Conservation (phyloP, 2,797 vertebrate species). For the Cottoperca gobio region DNA sequence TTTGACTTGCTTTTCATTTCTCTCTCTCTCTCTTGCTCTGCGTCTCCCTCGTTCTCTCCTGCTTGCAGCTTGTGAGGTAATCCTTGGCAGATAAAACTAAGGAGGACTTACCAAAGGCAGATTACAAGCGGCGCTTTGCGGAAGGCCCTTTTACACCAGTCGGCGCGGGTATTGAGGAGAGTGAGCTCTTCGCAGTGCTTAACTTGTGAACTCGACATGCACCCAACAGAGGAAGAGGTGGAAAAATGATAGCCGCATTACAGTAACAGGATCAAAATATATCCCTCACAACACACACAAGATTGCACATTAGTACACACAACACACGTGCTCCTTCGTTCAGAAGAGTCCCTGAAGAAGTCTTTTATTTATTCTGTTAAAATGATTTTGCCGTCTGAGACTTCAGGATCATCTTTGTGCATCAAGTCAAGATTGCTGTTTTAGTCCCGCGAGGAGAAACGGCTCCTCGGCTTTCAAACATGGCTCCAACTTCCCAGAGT, state of each 20-base stretch:
- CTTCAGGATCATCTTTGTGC: neutral
- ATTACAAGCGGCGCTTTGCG: conserved; percentile 85
- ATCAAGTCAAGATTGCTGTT: neutral
- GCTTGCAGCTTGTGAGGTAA: conserved; percentile 85
- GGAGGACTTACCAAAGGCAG: conserved; percentile 87
- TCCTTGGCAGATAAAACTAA: conserved; percentile 88
- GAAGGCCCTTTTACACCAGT: conserved; percentile 83
- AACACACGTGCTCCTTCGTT: conserved; percentile 19
- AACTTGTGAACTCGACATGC: conserved; percentile 83
- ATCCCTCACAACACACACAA: conserved; percentile 60
- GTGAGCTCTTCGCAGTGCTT: conserved; percentile 83
- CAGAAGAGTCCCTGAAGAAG: conserved; percentile 8
- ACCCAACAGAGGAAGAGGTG: conserved; percentile 76
- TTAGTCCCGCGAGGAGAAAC: neutral
- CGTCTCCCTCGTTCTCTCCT: conserved; percentile 78
- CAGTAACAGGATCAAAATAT: conserved; percentile 80
- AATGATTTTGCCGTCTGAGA: conserved; percentile 3
- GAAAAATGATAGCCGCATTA: conserved; percentile 82
- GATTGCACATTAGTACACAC: conserved; percentile 39
- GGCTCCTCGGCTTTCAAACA: conserved; percentile 1
- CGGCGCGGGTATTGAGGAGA: conserved; percentile 80
- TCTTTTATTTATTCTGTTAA: conserved; percentile 4
- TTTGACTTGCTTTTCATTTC: conserved; percentile 79
- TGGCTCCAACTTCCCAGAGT: conserved; percentile 2
- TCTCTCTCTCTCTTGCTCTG: conserved; percentile 73